A percentile compares a stretch with the other conserved stretches of the same genome.
Evolutionary conservation across 2,113 vertebrate species (phyloP).

Genomic region (Gobio gobio): DNA sequence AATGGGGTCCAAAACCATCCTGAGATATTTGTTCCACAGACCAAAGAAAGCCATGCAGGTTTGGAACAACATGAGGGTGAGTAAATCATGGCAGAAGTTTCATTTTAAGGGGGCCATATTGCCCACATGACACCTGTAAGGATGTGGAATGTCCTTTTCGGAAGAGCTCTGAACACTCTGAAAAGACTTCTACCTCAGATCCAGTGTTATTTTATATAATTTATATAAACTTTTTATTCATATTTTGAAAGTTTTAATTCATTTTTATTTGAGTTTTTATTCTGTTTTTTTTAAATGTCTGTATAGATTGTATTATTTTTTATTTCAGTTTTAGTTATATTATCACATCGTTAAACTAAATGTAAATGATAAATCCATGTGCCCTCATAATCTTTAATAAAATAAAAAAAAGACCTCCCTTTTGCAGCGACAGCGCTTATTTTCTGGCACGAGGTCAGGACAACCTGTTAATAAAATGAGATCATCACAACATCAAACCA

Average conservation of each 20-base stretch:
- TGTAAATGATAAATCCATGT: not conserved
- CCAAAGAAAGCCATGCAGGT: not conserved
- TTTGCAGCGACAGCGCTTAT: no score
- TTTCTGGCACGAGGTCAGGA: no score
- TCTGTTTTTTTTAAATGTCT: not conserved
- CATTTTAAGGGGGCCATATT: not conserved
- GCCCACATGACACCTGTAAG: slow-evolving; percentile 47
- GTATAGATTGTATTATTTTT: not conserved
- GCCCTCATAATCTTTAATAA: no score
- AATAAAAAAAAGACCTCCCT: no score
- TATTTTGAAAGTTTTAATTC: not conserved
- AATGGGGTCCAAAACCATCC: not conserved
- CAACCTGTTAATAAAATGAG: no score
- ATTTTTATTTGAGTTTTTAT: not conserved
- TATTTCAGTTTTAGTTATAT: not conserved
- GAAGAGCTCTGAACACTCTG: not conserved
- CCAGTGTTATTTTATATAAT: not conserved
- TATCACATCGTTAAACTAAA: not conserved
- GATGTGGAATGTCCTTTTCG: slow-evolving; percentile 62
- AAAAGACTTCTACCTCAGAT: not conserved
- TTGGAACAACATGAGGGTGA: not conserved
- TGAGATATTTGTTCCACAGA: not conserved
- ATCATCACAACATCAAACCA: no score
- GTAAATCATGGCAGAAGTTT: not conserved
- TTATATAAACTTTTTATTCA: not conserved